Base-by-base conservation (phyloP, 92 coral and sea anemone genomes). In the Porites lobata region DNA sequence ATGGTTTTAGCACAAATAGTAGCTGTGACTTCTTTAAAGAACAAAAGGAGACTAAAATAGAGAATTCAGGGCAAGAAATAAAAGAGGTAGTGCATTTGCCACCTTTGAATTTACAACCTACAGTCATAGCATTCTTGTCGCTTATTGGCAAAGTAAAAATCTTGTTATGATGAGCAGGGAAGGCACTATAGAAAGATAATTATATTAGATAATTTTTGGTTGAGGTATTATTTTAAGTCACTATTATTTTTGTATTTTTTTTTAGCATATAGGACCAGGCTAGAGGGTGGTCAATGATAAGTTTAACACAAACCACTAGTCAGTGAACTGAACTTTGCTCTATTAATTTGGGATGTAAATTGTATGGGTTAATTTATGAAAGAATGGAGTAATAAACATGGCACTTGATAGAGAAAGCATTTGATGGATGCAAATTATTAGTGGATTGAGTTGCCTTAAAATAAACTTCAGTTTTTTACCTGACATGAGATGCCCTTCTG, bases 1-100 rank as follows among this genome's bases (percentile, higher is more conserved):
- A 84, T 84, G 66, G 80, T 68, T 72, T 83, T 84, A 65, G 72
- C 83, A 57, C 88, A 84, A 22, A 56, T 51, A 1, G 82, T 50
- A 72, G 58, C 57, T 24, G 80, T 38, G 47, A 74, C 62, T 62
- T 84, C 82, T 74, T 84, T 74, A 50, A 84, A 81, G 71, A 84
- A 84, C 88, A 18, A 65, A 10, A 10, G 69, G 69, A 65, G 24
- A 19, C 12, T 1, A n/a, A 65, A n/a, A n/a, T 14, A 8, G 69
- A 8, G 22, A 65, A 18, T 8, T 18, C 69, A 65, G 47, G 47
- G 47, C 29, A 11, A 65, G 29, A 65, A 65, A 14, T 65, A 65
- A 15, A 15, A 10, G 9, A 65, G n/a, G 69, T 38, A 38, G 47
- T 4, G 47, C 5, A 38, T 38, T 38, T 38, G 47, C 47, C 47